Evolutionary conservation across 2,113 vertebrate genomes (phyloP).

Genomic region (Pelmatolapia mariae): DNA sequence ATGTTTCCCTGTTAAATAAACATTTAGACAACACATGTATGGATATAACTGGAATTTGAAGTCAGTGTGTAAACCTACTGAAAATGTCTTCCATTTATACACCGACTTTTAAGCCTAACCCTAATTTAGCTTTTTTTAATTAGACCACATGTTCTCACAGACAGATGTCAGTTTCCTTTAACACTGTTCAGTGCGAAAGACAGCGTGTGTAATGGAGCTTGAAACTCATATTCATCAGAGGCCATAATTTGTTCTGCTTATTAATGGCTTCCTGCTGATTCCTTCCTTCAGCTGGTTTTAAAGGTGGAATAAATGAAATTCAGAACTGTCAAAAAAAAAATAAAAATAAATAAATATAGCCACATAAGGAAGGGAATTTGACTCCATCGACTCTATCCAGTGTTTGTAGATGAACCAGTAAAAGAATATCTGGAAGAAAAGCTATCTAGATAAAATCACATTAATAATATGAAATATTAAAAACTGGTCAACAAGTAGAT

Average conservation of each 20-base stretch:
- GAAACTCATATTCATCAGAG: slow-evolving; percentile 7
- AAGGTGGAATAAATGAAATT: neutral
- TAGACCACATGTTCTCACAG: neutral
- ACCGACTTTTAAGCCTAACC: neutral
- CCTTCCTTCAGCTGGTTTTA: neutral
- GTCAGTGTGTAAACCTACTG: neutral
- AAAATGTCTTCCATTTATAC: neutral
- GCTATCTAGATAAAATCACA: neutral
- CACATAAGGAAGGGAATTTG: neutral
- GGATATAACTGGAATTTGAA: neutral
- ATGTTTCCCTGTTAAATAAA: neutral
- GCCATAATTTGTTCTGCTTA: slow-evolving; percentile 17
- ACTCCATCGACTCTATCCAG: neutral
- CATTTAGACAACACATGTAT: neutral
- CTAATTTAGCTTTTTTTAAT: neutral
- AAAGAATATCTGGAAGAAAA: neutral
- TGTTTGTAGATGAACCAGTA: neutral
- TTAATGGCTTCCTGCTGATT: slow-evolving; percentile 3
- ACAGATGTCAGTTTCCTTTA: slow-evolving; percentile 13
- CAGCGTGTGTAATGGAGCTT: slow-evolving; percentile 34
- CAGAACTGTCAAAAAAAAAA: neutral
- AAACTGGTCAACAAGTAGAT: neutral
- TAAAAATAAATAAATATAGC: neutral
- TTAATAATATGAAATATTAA: neutral
- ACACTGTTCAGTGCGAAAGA: neutral